Evolutionary conservation across 2,113 vertebrate genomes (phyloP).

Genomic region (Phalacrocorax carbo): DNA sequence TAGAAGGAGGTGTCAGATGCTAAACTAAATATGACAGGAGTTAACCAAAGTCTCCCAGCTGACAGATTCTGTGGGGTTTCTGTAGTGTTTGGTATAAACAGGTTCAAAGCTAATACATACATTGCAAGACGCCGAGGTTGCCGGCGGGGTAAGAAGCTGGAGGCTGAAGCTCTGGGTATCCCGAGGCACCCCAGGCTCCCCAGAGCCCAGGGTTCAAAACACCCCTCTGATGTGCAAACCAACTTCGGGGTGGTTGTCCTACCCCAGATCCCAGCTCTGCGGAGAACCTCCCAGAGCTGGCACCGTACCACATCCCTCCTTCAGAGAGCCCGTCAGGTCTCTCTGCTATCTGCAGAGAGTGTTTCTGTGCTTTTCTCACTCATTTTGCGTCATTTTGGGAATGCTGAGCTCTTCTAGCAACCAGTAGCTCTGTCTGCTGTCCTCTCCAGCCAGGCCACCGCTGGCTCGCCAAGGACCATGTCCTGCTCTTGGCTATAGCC

Average conservation of each 20-base stretch:
- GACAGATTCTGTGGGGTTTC: slow-evolving; percentile 47
- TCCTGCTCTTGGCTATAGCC: background rate
- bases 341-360: background rate
- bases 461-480: background rate
- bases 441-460: background rate
- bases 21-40: slow-evolving; percentile 63
- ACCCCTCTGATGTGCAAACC: background rate
- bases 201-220: background rate
- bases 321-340: background rate
- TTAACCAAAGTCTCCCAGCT: slow-evolving; percentile 44
- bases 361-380: background rate
- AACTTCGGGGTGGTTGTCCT: background rate
- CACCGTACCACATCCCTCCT: rapidly evolving
- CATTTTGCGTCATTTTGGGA: background rate
- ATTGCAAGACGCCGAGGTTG: background rate
- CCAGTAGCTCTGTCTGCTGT: background rate
- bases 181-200: background rate
- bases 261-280: background rate
- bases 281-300: background rate
- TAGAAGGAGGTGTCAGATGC: slow-evolving; percentile 66
- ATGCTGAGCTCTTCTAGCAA: rapidly evolving
- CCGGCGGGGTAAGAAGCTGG: background rate
- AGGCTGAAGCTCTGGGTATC: background rate
- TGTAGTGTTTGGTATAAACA: slow-evolving; percentile 23
- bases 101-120: slow-evolving; percentile 22